Evolutionary conservation across 2,888 invertebrate species (phyloP).

Genomic region (Rhamphomyia laevipes): DNA sequence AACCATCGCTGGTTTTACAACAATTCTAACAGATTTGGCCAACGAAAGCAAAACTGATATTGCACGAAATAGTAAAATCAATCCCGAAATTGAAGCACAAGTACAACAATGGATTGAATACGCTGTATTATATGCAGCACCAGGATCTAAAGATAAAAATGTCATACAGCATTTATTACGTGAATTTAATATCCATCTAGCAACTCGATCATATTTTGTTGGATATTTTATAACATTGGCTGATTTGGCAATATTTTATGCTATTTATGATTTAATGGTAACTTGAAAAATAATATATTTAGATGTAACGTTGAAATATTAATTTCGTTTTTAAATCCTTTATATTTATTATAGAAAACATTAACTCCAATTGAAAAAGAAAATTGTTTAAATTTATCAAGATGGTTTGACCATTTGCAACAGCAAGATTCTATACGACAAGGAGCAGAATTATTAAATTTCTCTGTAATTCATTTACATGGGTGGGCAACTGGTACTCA

Average conservation of each 20-base stretch:
- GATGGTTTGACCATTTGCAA: slow-evolving; percentile 70
- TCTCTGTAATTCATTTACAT: slow-evolving; percentile 34
- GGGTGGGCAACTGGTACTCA: slow-evolving; percentile 28
- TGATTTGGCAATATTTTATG: slow-evolving; percentile 58
- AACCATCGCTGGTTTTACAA: slow-evolving; percentile 41
- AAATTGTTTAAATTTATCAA: slow-evolving; percentile 53
- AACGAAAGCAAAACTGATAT: slow-evolving; percentile 35
- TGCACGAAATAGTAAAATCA: slow-evolving; percentile 23
- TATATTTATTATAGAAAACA: slow-evolving; percentile 40
- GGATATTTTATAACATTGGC: slow-evolving; percentile 48
- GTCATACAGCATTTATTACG: slow-evolving; percentile 25
- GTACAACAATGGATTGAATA: slow-evolving; percentile 59
- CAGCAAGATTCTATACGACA: slow-evolving; percentile 50
- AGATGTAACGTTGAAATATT: too few species aligned
- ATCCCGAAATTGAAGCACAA: slow-evolving; percentile 38
- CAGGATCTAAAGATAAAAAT: slow-evolving; percentile 30
- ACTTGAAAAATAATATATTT: too few species aligned
- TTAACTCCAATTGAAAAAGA: slow-evolving; percentile 55
- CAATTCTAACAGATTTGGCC: slow-evolving; percentile 41
- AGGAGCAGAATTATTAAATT: slow-evolving; percentile 29
- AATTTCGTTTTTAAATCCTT: background rate
- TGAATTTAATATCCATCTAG: slow-evolving; percentile 45
- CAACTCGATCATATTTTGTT: slow-evolving; percentile 45
- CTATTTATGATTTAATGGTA: slow-evolving; percentile 55
- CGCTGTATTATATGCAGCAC: slow-evolving; percentile 37